Evolutionary conservation across 2,888 invertebrate species (phyloP).

Genomic region (Mythimna vitellina): DNA sequence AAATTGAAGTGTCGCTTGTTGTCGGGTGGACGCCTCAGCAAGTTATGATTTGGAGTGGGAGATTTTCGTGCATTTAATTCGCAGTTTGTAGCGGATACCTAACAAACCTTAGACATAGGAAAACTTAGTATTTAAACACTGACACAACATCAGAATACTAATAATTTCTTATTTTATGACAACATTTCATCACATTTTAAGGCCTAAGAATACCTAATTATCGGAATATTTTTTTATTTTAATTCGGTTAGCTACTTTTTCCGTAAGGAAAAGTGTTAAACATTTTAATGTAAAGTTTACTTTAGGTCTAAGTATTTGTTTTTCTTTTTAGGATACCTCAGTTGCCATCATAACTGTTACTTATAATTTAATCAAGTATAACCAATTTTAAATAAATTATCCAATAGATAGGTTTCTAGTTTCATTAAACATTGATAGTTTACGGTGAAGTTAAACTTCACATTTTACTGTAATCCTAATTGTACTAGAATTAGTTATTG

Average conservation of each 20-base stretch:
- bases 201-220: constrained; percentile 72
- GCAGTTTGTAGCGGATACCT: constrained; percentile 84
- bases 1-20: constrained; percentile 60
- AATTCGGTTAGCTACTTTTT: constrained; percentile 13
- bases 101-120: constrained; percentile 74
- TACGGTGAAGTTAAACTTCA: constrained; percentile 84
- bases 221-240: constrained; percentile 10
- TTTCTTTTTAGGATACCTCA: constrained; percentile 74
- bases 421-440: constrained; percentile 71
- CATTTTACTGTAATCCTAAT: constrained; percentile 70
- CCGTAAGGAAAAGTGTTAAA: constrained; percentile 2
- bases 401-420: constrained; percentile 68
- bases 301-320: constrained; percentile 36
- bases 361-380: constrained; percentile 64
- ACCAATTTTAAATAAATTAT: constrained; percentile 59
- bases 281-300: constrained; percentile 28
- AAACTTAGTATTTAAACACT: constrained; percentile 68
- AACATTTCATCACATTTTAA: constrained; percentile 52
- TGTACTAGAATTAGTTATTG: constrained; percentile 75
- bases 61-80: constrained; percentile 87
- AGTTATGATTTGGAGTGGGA: constrained; percentile 76
- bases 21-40: constrained; percentile 70
- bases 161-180: constrained; percentile 62
- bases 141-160: constrained; percentile 50
- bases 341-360: constrained; percentile 77